Conservation (phyloP, 2,888 invertebrate species). For the Exephanes ischioxanthus region DNA sequence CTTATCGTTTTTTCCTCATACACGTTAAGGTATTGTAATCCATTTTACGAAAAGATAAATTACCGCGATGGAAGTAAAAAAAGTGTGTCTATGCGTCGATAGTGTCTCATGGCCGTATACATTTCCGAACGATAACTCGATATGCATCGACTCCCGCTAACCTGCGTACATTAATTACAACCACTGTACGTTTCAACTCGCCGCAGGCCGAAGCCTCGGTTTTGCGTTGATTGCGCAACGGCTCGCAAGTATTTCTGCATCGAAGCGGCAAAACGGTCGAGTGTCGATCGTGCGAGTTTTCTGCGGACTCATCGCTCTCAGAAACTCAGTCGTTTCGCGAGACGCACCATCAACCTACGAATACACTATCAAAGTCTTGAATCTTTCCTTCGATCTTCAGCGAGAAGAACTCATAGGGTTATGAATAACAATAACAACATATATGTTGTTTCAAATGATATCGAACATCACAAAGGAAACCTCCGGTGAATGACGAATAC, state of each 20-base stretch:
- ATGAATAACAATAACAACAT: not conserved
- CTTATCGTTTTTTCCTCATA: not conserved
- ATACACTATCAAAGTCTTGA: not conserved
- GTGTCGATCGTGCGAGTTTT: slow-evolving; percentile 12
- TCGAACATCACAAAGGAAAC: not conserved
- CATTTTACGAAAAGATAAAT: not conserved
- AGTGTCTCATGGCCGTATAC: slow-evolving; percentile 10
- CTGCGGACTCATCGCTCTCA: slow-evolving; percentile 41
- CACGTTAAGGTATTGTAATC: not conserved
- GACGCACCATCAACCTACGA: not conserved
- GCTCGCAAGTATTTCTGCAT: slow-evolving; percentile 44
- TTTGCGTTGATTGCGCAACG: slow-evolving; percentile 58
- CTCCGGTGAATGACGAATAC: not conserved
- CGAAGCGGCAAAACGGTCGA: not conserved
- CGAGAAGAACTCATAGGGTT: not conserved
- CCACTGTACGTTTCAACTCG: not conserved
- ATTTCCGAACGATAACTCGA: slow-evolving; percentile 32
- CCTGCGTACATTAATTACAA: slow-evolving; percentile 1
- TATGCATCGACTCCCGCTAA: not conserved
- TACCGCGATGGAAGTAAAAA: not conserved
- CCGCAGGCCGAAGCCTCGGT: not conserved
- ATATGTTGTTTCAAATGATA: not conserved
- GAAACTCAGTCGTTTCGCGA: not conserved
- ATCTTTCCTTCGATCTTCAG: not conserved
- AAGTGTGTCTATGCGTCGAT: not conserved